Evolutionary conservation across 2,888 invertebrate species (phyloP).

Genomic region (Notodonta ziczac): DNA sequence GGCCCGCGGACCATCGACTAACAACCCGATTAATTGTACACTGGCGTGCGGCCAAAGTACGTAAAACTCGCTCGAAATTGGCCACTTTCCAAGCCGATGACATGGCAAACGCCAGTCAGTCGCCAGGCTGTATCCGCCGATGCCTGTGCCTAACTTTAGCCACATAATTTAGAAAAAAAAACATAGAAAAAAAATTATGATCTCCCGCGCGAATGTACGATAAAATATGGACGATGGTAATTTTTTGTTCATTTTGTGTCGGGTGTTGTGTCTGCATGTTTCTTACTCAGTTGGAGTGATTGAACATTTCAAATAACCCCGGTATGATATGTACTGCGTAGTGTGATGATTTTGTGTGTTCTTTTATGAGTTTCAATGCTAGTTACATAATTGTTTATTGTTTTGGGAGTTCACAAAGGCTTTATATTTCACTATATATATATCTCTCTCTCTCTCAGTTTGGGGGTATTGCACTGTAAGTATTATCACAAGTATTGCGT

Average conservation of each 20-base stretch:
- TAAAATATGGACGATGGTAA: conserved; percentile 74
- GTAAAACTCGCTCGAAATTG: conserved; percentile 50
- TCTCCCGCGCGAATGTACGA: conserved; percentile 64
- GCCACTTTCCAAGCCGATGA: conserved; percentile 63
- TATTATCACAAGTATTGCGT: too few species aligned
- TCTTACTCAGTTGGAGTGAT: conserved; percentile 19
- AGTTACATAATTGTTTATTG: conserved; percentile 67
- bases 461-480: too few species aligned
- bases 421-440: too few species aligned
- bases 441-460: too few species aligned
- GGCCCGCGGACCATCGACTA: conserved; percentile 33
- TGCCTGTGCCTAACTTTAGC: conserved; percentile 48
- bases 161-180: conserved; percentile 32
- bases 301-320: conserved; percentile 31
- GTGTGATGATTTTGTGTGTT: conserved; percentile 42
- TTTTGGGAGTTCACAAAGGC: conserved; percentile 2
- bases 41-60: conserved; percentile 60
- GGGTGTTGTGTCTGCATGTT: conserved; percentile 54
- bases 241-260: conserved; percentile 40
- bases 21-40: conserved; percentile 36
- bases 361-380: conserved; percentile 63
- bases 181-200: conserved; percentile 50
- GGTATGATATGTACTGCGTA: conserved; percentile 51
- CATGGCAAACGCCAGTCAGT: conserved; percentile 56
- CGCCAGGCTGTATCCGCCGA: conserved; percentile 54